A percentile compares a stretch with the other conserved stretches of the same genome.
phyloP scores from a whole-genome alignment of 2,113 vertebrate genomes.

The Symphodus melops region DNA sequence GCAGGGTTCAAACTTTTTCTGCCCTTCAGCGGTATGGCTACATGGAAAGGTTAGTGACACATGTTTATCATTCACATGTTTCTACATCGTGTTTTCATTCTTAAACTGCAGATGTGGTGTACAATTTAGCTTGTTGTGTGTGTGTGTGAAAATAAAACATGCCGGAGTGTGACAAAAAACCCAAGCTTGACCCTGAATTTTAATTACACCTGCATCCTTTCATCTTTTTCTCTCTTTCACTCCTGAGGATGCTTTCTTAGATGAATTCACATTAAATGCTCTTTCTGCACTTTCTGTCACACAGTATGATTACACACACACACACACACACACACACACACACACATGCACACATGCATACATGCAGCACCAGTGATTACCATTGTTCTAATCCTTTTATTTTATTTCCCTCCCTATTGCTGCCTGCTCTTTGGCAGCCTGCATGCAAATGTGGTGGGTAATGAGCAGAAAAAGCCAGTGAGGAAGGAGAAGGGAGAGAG shows the following conservation, averaged over 20 bases:
- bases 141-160: slow-evolving; percentile 23
- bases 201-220: slow-evolving; percentile 67
- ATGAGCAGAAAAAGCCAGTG: slow-evolving; percentile 80
- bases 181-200: slow-evolving; percentile 53
- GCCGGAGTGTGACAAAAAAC: slow-evolving; percentile 31
- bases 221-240: slow-evolving; percentile 30
- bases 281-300: slow-evolving; percentile 52
- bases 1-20: slow-evolving; percentile 19
- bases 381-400: slow-evolving; percentile 84
- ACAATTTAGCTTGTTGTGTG: slow-evolving; percentile 15
- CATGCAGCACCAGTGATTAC: slow-evolving; percentile 71
- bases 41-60: slow-evolving; percentile 9
- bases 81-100: slow-evolving; percentile 17
- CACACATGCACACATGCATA: slow-evolving; percentile 32
- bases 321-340: slow-evolving; percentile 25
- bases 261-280: slow-evolving; percentile 46
- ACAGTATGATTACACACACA: slow-evolving; percentile 20
- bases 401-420: slow-evolving; percentile 78
- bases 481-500: slow-evolving; percentile 44
- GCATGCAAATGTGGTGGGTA: slow-evolving; percentile 83
- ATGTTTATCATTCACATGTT: slow-evolving; percentile 6
- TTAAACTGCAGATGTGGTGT: slow-evolving; percentile 10
- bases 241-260: slow-evolving; percentile 42
- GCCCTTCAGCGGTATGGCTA: slow-evolving; percentile 15
- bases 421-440: slow-evolving; percentile 79